Conservation (phyloP, 1,140 invertebrate species). For the Bombus haemorrhoidalis region DNA sequence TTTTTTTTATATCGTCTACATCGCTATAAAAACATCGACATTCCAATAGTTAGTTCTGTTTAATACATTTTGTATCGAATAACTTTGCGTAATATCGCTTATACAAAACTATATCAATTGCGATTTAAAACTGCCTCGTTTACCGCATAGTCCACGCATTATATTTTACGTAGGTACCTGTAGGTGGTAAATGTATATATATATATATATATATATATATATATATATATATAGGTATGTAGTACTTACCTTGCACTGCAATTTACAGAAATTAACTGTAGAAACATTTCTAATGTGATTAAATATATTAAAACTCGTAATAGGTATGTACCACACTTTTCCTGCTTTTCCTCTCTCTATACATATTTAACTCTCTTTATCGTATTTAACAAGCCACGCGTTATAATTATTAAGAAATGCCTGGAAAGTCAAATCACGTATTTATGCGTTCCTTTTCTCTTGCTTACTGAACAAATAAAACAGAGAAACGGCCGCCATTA, state of each 20-base stretch:
- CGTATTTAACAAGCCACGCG: conserved; percentile 7
- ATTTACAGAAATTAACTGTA: not conserved
- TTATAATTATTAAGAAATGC: conserved; percentile 12
- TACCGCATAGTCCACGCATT: not conserved
- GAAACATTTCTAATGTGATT: not conserved
- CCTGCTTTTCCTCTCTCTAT: not conserved
- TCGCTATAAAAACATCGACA: no score
- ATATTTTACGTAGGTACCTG: no score
- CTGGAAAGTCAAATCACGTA: not conserved
- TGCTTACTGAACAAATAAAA: not conserved
- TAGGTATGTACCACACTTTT: not conserved
- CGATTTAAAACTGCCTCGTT: not conserved
- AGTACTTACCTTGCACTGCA: conserved; percentile 21
- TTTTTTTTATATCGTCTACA: no score
- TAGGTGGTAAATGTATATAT: not conserved
- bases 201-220: no score
- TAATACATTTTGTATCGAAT: not conserved
- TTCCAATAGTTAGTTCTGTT: not conserved
- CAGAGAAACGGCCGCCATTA: not conserved
- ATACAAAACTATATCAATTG: not conserved
- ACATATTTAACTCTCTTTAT: conserved; percentile 22
- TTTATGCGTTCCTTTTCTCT: not conserved
- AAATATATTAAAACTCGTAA: not conserved
- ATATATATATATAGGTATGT: no score
- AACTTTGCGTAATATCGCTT: not conserved